Base-by-base conservation (phyloP, 2,888 invertebrate genomes). In the Mimas tiliae region DNA sequence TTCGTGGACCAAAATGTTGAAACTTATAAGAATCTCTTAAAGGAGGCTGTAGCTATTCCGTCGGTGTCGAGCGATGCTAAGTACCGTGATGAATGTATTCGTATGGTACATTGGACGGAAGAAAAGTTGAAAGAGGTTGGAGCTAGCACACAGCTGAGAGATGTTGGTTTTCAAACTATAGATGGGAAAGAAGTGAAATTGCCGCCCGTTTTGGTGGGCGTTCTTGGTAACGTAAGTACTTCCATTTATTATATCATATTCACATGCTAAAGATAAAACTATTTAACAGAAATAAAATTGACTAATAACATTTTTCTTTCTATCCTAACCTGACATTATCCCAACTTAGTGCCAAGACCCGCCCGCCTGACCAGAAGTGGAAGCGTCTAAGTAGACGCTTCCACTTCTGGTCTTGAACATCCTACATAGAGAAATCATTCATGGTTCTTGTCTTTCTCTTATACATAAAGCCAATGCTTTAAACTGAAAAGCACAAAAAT, bases 61-160 rank as follows among this genome's bases (percentile, higher is more conserved):
- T 98, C 98, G 6, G 98, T 99, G n/a, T 99, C 99, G 33, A 96
- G 98, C 81, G 98, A 97, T 96, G 95, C 97, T 4, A 96, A 97
- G 69, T 95, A 95, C 71, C 95, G 99, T 58, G 89, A 91, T 16
- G 98, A 99, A 72, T 96, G 98, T 72, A 91, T 96, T 16, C 95
- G 95, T 74, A 98, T 99, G 98, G 95, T 98, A 38, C 93, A 97
- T 71, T 99, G 98, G 97, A 95, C 95, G 64, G 95, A 95, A 65
- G 91, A 94, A 0, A 95, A 95, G 81, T 85, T 98, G 71, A 95
- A 95, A 76, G 94, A 94, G 63, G 91, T 97, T 47, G 98, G 98
- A 27, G 95, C 96, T 6, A 93, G 89, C 62, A 95, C 96, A 52
- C 95, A 96, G 82, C 87, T 98, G 38, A 95, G 94, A 67, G 96